Evolutionary conservation across 2,113 vertebrate genomes (phyloP), one percentile per base, ranked within the genome.

Genomic region (Falcunculus frontatus): DNA sequence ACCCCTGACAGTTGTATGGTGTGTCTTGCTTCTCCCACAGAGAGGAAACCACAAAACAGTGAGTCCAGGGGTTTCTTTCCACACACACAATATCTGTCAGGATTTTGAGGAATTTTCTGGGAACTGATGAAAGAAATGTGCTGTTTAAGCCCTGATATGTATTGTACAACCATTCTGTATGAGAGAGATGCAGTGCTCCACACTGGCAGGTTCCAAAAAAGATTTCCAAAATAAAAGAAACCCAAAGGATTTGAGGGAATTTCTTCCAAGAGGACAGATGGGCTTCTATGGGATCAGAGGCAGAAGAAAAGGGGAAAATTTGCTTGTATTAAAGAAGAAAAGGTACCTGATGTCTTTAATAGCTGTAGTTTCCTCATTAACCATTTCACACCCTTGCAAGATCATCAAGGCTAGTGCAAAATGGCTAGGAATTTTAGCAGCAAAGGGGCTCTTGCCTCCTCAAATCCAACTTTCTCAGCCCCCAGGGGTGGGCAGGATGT

Each of bases 31-130:
- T 96, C 91, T 89, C 94, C 91, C 87, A 90, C 87, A 87, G 92
- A 96, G 96, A 97, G 87, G 89, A 97, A 97, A 97, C 95, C 96
- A 87, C 96, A 95, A 92, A 96, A 95, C 84, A 92, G 91, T 62
- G 82, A 90, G 93, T 93, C 57, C 50, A n/a, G 93, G 92, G 92
- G 76, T 91, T 93, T 67, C 85, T 95, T 93, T 97, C 59, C 65
- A 42, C 53, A 83, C 78, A 59, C 87, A 88, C 87, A 96, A 29
- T 92, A 93, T 96, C 95, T 89, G 72, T 96, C 93, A 94, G 95
- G 78, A 76, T 94, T 96, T 86, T 93, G 91, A 96, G 86, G 93
- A 92, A 95, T 94, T 93, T 92, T 84, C 77, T 94, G 95, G 87
- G 94, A 93, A 32, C 60, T 63, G 90, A 95, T 89, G 90, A 96